phyloP scores from a whole-genome alignment of 1,140 invertebrate genomes.

The Drosophila pectinifera region DNA sequence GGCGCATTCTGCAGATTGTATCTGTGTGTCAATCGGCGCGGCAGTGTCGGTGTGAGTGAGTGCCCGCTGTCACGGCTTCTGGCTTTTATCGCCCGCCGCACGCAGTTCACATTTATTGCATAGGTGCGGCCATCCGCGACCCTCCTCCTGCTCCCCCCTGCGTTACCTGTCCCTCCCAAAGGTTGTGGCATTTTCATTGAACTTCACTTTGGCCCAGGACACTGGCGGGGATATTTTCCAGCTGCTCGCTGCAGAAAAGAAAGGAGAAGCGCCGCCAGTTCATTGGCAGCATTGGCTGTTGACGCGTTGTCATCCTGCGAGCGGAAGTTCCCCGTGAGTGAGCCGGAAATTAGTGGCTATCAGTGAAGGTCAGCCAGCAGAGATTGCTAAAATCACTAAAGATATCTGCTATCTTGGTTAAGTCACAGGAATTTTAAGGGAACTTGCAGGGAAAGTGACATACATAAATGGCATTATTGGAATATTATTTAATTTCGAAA shows the following conservation, averaged over 20 bases:
- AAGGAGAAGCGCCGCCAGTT: constrained; percentile 44
- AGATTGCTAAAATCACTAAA: constrained; percentile 11
- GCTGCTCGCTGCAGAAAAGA: constrained; percentile 43
- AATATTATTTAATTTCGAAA: background rate
- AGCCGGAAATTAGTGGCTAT: constrained; percentile 36
- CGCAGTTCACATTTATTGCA: constrained; percentile 67
- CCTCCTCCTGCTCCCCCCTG: background rate
- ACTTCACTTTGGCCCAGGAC: constrained; percentile 63
- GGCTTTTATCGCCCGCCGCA: constrained; percentile 67
- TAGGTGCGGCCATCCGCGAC: constrained; percentile 55
- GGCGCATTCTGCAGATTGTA: constrained; percentile 34
- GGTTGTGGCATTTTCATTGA: constrained; percentile 71
- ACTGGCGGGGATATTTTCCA: constrained; percentile 15
- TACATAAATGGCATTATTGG: background rate
- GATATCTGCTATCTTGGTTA: background rate
- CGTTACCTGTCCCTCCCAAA: constrained; percentile 7
- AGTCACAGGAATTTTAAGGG: background rate
- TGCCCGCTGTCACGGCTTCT: constrained; percentile 33
- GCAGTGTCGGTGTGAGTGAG: constrained; percentile 41
- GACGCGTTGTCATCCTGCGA: constrained; percentile 58
- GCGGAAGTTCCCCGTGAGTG: constrained; percentile 37
- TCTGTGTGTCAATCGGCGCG: constrained; percentile 3
- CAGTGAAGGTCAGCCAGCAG: constrained; percentile 32
- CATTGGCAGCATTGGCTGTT: constrained; percentile 56
- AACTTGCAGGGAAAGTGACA: background rate